Evolutionary conservation across 2,113 vertebrate species (phyloP).

Genomic region (Chrysemys picta): DNA sequence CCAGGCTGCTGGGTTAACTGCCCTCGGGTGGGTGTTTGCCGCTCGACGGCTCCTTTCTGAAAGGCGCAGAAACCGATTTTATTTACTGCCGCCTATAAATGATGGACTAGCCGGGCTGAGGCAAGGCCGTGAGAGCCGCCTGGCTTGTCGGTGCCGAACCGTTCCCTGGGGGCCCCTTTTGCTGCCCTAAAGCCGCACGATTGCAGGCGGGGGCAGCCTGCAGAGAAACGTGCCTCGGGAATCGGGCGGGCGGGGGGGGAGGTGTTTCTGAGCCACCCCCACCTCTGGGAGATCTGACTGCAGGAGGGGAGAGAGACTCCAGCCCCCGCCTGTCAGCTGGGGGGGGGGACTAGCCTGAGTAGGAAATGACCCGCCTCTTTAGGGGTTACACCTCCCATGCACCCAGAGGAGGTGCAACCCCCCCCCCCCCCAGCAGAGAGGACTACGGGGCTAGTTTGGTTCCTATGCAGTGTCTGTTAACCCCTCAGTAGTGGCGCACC

Average conservation of each 20-base stretch:
- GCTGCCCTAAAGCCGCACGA: slow-evolving; percentile 30
- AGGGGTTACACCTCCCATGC: not conserved
- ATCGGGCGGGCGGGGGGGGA: not conserved
- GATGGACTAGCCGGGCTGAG: slow-evolving; percentile 77
- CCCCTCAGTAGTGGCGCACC: not conserved
- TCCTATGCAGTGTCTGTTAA: too few relatives aligned
- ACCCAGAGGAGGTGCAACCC: not conserved
- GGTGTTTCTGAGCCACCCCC: not conserved
- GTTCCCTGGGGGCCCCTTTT: slow-evolving; percentile 67
- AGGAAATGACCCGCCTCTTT: not conserved
- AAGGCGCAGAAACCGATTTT: slow-evolving; percentile 78
- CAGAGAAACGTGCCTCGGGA: not conserved
- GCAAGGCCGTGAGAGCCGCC: slow-evolving; percentile 76
- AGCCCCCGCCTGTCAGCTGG: too few relatives aligned
- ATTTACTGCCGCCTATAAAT: slow-evolving; percentile 82
- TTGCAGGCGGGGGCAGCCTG: not conserved
- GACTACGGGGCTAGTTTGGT: not conserved
- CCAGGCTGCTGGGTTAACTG: slow-evolving; percentile 43
- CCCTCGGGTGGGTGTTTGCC: slow-evolving; percentile 22
- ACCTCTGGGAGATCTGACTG: not conserved
- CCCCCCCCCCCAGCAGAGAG: fast-evolving
- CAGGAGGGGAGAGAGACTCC: too few relatives aligned
- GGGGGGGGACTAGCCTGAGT: not conserved
- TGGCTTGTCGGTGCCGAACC: slow-evolving; percentile 74
- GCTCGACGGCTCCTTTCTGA: slow-evolving; percentile 60